Evolutionary conservation across 2,113 vertebrate species (phyloP).

Genomic region (Ochotona curzoniae): DNA sequence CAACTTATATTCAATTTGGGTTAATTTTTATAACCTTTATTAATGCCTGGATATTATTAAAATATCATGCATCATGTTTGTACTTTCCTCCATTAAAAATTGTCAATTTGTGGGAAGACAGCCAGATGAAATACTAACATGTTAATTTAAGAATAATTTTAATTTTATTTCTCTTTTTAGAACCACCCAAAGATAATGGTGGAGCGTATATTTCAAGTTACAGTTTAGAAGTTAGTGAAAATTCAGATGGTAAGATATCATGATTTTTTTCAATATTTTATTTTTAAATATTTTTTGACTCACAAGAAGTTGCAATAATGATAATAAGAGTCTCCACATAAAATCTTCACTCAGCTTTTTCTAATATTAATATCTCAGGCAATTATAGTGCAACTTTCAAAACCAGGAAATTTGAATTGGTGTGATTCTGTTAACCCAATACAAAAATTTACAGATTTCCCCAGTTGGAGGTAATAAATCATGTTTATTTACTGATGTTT

Average conservation of each 20-base stretch:
- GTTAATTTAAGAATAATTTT: constrained; percentile 42
- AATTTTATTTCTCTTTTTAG: constrained; percentile 80
- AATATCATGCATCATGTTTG: not conserved
- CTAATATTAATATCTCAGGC: not conserved
- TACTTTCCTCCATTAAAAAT: constrained; percentile 2
- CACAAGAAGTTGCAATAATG: not conserved
- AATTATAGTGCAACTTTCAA: not conserved
- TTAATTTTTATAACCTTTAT: not conserved
- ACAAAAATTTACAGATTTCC: not conserved
- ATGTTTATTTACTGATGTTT: not conserved
- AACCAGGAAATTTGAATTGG: not conserved
- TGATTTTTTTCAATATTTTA: constrained; percentile 17
- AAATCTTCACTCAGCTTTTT: constrained; percentile 6
- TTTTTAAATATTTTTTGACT: constrained; percentile 22
- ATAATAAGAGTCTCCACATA: not conserved
- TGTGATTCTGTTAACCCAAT: not conserved
- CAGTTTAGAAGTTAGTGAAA: constrained; percentile 85
- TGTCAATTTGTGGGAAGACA: constrained; percentile 1
- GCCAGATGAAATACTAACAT: not conserved
- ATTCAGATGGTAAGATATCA: constrained; percentile 83
- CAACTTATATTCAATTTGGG: not conserved
- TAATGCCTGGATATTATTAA: constrained; percentile 5
- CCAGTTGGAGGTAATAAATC: constrained; percentile 8
- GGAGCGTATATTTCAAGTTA: constrained; percentile 87
- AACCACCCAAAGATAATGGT: constrained; percentile 88